Conservation (phyloP, 2,113 vertebrate species). For the Neolamprologus devosi region DNA sequence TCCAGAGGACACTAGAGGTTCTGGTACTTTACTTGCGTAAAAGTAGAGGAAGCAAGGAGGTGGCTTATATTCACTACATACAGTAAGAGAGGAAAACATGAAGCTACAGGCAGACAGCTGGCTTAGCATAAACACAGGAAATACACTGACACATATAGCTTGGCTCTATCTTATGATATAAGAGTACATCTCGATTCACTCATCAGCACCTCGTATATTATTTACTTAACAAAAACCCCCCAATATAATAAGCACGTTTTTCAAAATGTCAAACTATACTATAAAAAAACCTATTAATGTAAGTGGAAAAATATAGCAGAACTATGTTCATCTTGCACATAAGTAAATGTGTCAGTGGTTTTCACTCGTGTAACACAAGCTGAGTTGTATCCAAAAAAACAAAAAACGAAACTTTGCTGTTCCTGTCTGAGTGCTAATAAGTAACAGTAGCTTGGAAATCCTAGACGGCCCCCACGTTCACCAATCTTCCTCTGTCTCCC, state of each 20-base stretch:
- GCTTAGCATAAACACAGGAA: background rate
- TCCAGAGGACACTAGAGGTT: background rate
- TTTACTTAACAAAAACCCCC: accelerated
- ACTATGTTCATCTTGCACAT: background rate
- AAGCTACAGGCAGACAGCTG: background rate
- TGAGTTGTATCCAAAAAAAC: background rate
- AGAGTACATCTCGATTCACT: background rate
- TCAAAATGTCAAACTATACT: background rate
- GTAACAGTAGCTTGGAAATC: slow-evolving; percentile 44
- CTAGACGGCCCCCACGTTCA: background rate
- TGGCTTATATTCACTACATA: background rate
- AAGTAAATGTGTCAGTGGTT: background rate
- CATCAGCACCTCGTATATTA: background rate
- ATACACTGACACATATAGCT: background rate
- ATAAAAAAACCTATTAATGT: background rate
- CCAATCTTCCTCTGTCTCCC: slow-evolving; percentile 5
- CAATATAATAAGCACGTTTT: background rate
- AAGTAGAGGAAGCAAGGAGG: background rate
- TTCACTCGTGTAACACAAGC: background rate
- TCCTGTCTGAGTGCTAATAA: slow-evolving; percentile 24
- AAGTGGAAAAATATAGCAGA: background rate
- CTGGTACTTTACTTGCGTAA: background rate
- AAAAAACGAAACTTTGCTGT: background rate
- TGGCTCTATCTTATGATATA: background rate
- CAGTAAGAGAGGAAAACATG: background rate